Conservation (phyloP, 2,797 vertebrate species). For the Acipenser ruthenus region DNA sequence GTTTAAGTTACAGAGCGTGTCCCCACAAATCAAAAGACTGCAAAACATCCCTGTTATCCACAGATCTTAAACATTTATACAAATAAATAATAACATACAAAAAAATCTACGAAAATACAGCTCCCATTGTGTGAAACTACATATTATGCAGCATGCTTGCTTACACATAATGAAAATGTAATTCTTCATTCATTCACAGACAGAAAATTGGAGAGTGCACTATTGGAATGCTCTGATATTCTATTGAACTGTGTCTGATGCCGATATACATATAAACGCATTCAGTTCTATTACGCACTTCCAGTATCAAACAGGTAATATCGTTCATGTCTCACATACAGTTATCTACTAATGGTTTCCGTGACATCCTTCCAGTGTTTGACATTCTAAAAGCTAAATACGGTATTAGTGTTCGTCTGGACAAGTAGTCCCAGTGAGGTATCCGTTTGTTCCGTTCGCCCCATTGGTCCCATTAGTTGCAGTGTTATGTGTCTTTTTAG, state of each 20-base stretch:
- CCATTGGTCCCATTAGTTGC: constrained; percentile 51
- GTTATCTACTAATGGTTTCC: constrained; percentile 39
- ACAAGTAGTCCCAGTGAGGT: constrained; percentile 53
- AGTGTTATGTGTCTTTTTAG: constrained; percentile 44
- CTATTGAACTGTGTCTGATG: constrained; percentile 63
- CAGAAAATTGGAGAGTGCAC: constrained; percentile 61
- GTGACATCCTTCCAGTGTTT: constrained; percentile 37
- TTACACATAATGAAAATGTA: constrained; percentile 60
- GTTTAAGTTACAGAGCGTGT: constrained; percentile 28
- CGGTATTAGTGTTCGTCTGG: constrained; percentile 62
- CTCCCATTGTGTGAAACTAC: constrained; percentile 69
- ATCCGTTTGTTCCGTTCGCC: constrained; percentile 64
- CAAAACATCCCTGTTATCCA: constrained; percentile 48
- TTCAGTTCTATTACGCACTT: constrained; percentile 72
- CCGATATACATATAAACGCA: constrained; percentile 64
- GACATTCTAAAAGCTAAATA: constrained; percentile 30
- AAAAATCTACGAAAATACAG: constrained; percentile 62
- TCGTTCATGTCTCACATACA: constrained; percentile 53
- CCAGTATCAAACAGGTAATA: constrained; percentile 70
- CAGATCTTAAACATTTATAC: constrained; percentile 65
- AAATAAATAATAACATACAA: constrained; percentile 76
- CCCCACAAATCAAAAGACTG: constrained; percentile 41
- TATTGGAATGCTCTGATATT: constrained; percentile 70
- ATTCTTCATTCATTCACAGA: constrained; percentile 67
- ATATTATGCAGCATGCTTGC: constrained; percentile 74